A percentile compares a stretch with the other conserved stretches of the same genome.
These are phyloP conservation scores for Atherix ibis DNA, from an alignment of 2,888 invertebrate genomes.

Conservation along the genomic window DNA sequence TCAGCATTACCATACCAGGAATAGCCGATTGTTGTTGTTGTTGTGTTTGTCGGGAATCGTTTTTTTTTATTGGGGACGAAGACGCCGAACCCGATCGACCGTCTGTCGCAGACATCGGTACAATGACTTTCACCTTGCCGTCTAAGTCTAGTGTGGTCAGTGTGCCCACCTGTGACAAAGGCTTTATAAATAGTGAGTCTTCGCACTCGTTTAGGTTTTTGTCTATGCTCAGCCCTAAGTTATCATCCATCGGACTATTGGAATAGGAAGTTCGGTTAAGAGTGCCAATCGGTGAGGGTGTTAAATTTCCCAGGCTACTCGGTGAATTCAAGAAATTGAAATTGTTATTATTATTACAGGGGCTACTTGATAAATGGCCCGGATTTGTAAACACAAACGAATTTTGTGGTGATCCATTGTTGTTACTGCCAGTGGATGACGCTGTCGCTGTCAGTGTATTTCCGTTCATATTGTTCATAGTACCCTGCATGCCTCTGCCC, in stretches of 20 bases:
- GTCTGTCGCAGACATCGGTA: conserved; percentile 39
- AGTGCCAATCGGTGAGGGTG: conserved; percentile 29
- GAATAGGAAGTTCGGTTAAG: conserved; percentile 29
- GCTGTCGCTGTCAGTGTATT: conserved; percentile 3
- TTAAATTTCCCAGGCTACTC: conserved; percentile 19
- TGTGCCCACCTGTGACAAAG: conserved; percentile 46
- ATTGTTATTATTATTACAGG: conserved; percentile 19
- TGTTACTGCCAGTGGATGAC: conserved; percentile 13
- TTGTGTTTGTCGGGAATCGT: neutral
- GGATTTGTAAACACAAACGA: conserved; percentile 32
- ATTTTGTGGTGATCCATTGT: conserved; percentile 25
- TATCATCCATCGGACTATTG: conserved; percentile 22
- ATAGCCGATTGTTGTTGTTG: conserved; percentile 16
- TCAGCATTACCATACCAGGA: conserved; percentile 37
- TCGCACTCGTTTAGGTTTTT: conserved; percentile 36
- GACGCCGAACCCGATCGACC: conserved; percentile 20
- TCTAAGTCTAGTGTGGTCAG: conserved; percentile 44
- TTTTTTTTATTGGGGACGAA: conserved; percentile 9
- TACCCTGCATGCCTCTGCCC: conserved; percentile 14
- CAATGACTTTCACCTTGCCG: conserved; percentile 44
- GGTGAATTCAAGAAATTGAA: conserved; percentile 26
- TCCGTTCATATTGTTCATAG: conserved; percentile 12
- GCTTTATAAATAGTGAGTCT: conserved; percentile 49
- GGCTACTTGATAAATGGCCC: conserved; percentile 21
- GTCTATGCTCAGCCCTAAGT: conserved; percentile 26